Percentiles rank a stretch among this genome's conserved stretches.
Conservation (phyloP, 2,888 invertebrate genomes). For the Nephrotoma guestfalica region DNA sequence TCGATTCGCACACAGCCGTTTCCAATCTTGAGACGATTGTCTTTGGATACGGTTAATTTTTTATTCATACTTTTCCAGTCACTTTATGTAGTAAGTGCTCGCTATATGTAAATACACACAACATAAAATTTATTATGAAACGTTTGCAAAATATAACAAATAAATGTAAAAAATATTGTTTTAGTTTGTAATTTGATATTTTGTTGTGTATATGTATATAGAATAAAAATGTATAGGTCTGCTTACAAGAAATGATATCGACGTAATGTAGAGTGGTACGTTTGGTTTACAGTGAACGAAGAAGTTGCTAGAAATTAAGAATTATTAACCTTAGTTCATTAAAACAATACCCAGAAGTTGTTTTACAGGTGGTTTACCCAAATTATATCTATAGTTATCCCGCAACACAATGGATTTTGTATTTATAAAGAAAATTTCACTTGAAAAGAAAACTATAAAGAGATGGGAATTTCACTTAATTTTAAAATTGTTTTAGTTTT, state of each 20-base stretch:
- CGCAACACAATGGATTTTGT: not conserved
- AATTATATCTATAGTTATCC: not conserved
- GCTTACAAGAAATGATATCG: not conserved
- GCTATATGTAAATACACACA: not conserved
- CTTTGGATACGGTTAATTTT: not conserved
- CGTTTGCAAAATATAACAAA: not conserved
- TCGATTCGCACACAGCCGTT: not conserved
- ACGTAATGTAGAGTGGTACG: not conserved
- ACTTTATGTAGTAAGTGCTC: not conserved
- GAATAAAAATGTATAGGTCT: not conserved
- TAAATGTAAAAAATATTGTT: not conserved
- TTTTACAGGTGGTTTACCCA: not conserved
- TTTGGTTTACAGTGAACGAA: not conserved
- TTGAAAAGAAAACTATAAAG: not conserved
- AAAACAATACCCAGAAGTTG: not conserved
- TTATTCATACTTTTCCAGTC: not conserved
- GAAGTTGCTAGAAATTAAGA: not conserved
- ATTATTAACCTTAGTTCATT: not conserved
- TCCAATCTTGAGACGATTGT: not conserved
- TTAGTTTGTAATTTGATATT: not conserved
- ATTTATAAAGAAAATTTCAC: not conserved
- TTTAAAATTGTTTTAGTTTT: not conserved
- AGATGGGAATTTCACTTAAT: not conserved
- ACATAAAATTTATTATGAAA: not conserved
- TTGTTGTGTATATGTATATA: not conserved